Percentiles rank a stretch among this genome's conserved stretches.
These are phyloP conservation scores for Alca torda DNA, from an alignment of 2,797 vertebrate genomes.

Conservation along the genomic window DNA sequence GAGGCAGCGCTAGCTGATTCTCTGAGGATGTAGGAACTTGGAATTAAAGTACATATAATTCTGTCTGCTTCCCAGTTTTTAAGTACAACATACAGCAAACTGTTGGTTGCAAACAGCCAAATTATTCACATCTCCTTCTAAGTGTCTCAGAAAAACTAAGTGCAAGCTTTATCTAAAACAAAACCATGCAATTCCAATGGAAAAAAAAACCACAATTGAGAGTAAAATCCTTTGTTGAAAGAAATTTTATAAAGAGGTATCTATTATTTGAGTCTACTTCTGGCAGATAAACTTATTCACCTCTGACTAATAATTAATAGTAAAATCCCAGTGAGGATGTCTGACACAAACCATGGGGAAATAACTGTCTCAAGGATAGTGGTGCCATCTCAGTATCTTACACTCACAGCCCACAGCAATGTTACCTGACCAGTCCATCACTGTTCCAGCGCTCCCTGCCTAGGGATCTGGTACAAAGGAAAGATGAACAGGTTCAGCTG, in stretches of 20 bases:
- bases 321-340: neutral
- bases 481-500: neutral
- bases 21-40: neutral
- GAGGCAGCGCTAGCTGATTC: neutral
- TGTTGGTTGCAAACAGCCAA: neutral
- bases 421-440: neutral
- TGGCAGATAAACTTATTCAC: neutral
- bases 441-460: neutral
- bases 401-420: neutral
- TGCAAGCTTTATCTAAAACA: neutral
- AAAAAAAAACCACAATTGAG: neutral
- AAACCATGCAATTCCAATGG: neutral
- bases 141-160: neutral
- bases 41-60: neutral
- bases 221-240: neutral
- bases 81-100: neutral
- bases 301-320: neutral
- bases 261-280: neutral
- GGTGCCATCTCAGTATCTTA: neutral
- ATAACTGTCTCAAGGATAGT: neutral
- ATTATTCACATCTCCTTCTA: neutral
- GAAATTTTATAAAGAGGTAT: neutral
- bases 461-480: neutral
- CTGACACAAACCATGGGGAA: neutral
- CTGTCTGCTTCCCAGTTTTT: neutral